Base-by-base conservation (phyloP, 2,113 vertebrate species). In the Riparia riparia region DNA sequence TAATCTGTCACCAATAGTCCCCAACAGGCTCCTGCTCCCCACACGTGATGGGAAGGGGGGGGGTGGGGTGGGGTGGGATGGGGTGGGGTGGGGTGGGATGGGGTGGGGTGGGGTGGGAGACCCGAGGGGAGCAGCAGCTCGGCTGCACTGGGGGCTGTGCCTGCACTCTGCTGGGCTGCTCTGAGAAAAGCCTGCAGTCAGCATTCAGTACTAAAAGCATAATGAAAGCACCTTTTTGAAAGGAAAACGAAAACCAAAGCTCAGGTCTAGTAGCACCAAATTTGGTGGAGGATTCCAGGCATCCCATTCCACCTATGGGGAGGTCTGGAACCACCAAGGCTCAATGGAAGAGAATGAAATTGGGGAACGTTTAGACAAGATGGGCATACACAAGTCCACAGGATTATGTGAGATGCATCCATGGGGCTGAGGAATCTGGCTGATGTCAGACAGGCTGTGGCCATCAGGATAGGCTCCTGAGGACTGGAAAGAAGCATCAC, bases 71-170 rank as follows among this genome's bases (percentile, higher is more conserved):
- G 37, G 37, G 8, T 37, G 37, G 37, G 37, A 37, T 37, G 37
- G 37, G 37, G 8, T 37, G 37, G 37, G 37, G 8, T 37, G 37
- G 37, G 37, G 8, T 37, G 37, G 37, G 37, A 37, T 37, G 37
- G 37, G 37, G 10, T 37, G 37, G 37, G 37, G 10, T 37, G 37
- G 37, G 37, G 10, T 37, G 37, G 37, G 37, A 37, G 37, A 37
- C 17, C 37, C 9, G 0, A 2, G n/a, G 41, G 80, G 1, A 13
- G 29, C 57, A 32, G 57, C 3, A 6, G 74, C 12, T 65, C 6
- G 4, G 16, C 74, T 63, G 49, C 16, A 14, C 34, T 0, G 1
- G 63, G 49, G 82, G 21, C 74, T 4, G 1, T 22, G 68, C 72
- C 61, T 31, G 70, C 20, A 2, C 49, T 10, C 16, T n/a, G 37